A percentile compares a stretch with the other conserved stretches of the same genome.
phyloP scores from a whole-genome alignment of 2,113 vertebrate genomes.

The Aix galericulata region DNA sequence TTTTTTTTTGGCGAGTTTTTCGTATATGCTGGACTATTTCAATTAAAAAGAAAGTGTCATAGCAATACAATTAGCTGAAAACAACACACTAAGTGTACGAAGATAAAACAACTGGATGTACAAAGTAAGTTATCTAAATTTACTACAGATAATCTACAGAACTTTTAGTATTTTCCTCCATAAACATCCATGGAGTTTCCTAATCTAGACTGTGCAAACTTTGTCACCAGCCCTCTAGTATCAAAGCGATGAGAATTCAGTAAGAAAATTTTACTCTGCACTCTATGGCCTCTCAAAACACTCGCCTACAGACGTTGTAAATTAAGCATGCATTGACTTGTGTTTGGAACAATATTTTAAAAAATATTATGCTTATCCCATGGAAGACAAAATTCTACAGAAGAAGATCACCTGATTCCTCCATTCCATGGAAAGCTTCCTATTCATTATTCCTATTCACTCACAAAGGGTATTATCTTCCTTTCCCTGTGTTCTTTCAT shows the following conservation, averaged over 20 bases:
- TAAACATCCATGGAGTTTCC: not conserved
- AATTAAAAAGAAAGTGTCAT: not conserved
- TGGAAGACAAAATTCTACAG: not conserved
- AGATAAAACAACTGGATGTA: not conserved
- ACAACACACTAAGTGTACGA: not conserved
- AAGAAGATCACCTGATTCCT: not conserved
- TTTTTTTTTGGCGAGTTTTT: not conserved
- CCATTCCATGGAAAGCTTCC: not conserved
- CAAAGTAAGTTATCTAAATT: not conserved
- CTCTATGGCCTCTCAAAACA: not conserved
- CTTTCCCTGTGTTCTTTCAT: not conserved
- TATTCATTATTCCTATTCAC: not conserved
- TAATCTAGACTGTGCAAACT: not conserved
- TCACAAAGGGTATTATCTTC: not conserved
- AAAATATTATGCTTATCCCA: not conserved
- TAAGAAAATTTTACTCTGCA: not conserved
- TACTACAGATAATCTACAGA: not conserved
- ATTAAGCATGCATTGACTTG: not conserved
- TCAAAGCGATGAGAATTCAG: not conserved
- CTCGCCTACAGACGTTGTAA: not conserved
- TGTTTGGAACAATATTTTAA: not conserved
- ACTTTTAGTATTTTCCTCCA: not conserved
- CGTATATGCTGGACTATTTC: not conserved
- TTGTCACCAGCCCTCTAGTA: not conserved
- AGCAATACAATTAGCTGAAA: not conserved